Evolutionary conservation across 2,113 vertebrate genomes (phyloP), one percentile per base, ranked within the genome.

Genomic region (Sinocyclocheilus rhinocerous): DNA sequence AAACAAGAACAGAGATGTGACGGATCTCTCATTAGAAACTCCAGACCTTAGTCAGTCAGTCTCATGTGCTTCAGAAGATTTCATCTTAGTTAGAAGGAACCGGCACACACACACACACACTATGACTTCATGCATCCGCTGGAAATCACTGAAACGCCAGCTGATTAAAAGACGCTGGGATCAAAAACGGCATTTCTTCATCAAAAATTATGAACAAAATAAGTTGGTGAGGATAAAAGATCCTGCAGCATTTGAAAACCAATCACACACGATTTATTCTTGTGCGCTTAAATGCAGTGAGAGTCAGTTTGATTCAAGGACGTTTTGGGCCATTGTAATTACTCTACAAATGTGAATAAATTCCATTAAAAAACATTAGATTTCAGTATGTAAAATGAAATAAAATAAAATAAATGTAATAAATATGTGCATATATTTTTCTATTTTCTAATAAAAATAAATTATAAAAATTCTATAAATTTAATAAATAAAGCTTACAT

Each of bases 1-100:
- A 82, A 59, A 22, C 7, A 1, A 16, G 4, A 76, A 16, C 18
- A 78, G 39, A 83, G 20, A 65, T 65, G 20, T 45, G 36, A 65
- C 9, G 13, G 59, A 81, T 65, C 59, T 48, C 59, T 81, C 59
- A 65, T 81, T 45, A 65, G 24, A 81, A 81, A 81, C 59, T 45
- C 59, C 2, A 22, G 52, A 79, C 52, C 76, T 20, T 9, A 55
- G 16, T 36, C 76, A 39, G 29, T 13, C 76, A 59, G 7, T 52
- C 75, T 72, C 48, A 18, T 24, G 45, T 6, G n/a, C 77, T 84
- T 57, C 29, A 50, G 48, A 57, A 11, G n/a, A 12, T 7, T 50
- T 76, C 1, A 22, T 45, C 4, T 73, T 73, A 73, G 67, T 73
- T 73, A 45, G 36, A 3, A 24, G 42, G 4, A 79, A 12, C 3